Conservation (phyloP, 2,888 invertebrate species). For the Nezara viridula region DNA sequence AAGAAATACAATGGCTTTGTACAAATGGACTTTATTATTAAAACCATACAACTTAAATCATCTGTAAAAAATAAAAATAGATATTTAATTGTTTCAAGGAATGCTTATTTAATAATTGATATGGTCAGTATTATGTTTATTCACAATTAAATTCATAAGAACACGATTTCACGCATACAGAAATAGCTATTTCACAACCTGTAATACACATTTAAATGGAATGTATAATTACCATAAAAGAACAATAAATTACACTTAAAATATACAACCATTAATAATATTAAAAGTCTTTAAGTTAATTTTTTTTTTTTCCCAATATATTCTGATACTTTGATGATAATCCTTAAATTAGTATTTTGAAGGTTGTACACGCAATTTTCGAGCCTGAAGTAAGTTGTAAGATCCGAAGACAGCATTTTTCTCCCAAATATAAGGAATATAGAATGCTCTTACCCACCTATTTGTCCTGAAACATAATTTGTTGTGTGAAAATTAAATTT, state of each 20-base stretch:
- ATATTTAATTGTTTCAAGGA: neutral
- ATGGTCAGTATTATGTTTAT: neutral
- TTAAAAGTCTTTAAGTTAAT: constrained; percentile 9
- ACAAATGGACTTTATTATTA: too few relatives aligned
- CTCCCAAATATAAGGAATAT: constrained; percentile 83
- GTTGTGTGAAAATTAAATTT: neutral
- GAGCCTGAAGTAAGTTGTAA: constrained; percentile 77
- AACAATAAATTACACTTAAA: constrained; percentile 11
- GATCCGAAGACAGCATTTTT: constrained; percentile 79
- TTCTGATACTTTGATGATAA: neutral
- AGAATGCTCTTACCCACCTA: constrained; percentile 86
- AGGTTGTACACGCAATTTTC: constrained; percentile 64
- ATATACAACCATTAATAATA: neutral
- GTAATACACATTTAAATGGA: neutral
- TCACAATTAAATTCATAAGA: neutral
- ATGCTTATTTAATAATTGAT: neutral
- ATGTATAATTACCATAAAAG: neutral
- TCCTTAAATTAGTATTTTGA: constrained; percentile 61
- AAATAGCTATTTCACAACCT: neutral
- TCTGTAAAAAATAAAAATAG: neutral
- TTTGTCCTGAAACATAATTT: constrained; percentile 74
- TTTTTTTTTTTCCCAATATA: neutral
- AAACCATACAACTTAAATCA: neutral
- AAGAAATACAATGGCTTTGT: too few relatives aligned
- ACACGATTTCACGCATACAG: neutral